Base-by-base conservation (phyloP, 2,888 invertebrate genomes). In the Brenthis daphne region DNA sequence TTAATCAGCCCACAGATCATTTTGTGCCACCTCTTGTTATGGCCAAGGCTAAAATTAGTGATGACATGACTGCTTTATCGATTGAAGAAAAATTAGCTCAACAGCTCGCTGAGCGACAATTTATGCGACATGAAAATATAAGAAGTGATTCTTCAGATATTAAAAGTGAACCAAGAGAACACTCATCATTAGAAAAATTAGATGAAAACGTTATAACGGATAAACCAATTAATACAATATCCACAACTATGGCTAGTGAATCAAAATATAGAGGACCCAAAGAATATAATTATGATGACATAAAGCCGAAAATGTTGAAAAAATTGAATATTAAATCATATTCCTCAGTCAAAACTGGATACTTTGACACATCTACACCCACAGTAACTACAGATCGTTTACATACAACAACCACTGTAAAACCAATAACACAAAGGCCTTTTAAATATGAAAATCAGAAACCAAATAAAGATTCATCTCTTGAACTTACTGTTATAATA, bases 11-110 rank as follows among this genome's bases (percentile, higher is more conserved):
- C 3, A 88, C 92, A 12, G 93, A 93, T 74, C 93, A 93, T 75
- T 93, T 93, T 75, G 85, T 93, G 37, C 93, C 93, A 5, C 93
- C 93, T 4, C 75, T 93, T 43, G 93, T 93, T 3, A 93, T 93
- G 90, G 93, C 93, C 37, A 93, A 92, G 75, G 88, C 93, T 63
- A 93, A 88, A 82, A 82, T 92, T 37, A 89, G 89, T 73, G 87
- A 93, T 71, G 93, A 93, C 66, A 92, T 93, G 93, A 92, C 86
- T 43, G 91, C 92, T 57, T 79, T 93, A 72, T 92, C 93, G 5
- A 79, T 93, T 77, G 82, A 92, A 85, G 89, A 91, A 85, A 88
- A 93, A 83, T 85, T 90, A 80, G 88, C 89, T 29, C 89, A 94
- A 80, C 88, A 90, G 77, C 72, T 89, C 50, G 86, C 88, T 67